phyloP scores from a whole-genome alignment of 2,797 vertebrate genomes.

The Avahi laniger region DNA sequence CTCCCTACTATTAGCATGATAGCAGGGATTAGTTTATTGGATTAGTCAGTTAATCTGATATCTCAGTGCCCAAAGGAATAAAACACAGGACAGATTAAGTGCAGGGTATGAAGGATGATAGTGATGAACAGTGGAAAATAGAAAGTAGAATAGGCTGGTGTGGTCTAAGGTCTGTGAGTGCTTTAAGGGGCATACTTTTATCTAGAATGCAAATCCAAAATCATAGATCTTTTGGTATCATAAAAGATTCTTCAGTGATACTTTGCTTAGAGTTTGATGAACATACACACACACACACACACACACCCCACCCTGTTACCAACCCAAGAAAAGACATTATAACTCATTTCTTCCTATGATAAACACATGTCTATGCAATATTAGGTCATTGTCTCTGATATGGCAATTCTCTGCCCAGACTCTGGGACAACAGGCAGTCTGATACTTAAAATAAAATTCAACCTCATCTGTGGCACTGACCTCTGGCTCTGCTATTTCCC shows the following conservation, averaged over 20 bases:
- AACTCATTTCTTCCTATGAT: constrained; percentile 36
- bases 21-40: constrained; percentile 52
- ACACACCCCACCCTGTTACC: background rate
- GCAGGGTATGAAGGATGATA: background rate
- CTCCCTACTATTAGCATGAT: constrained; percentile 39
- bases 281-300: background rate
- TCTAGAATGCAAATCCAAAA: constrained; percentile 2
- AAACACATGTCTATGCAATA: background rate
- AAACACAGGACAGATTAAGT: constrained; percentile 38
- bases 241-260: background rate
- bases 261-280: background rate
- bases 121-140: constrained; percentile 20
- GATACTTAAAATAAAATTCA: constrained; percentile 20
- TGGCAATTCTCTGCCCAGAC: constrained; percentile 8
- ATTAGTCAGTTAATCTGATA: constrained; percentile 52
- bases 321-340: background rate
- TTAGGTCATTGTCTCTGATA: background rate
- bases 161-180: background rate
- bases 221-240: constrained; percentile 40
- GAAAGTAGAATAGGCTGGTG: background rate
- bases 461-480: background rate
- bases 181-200: background rate
- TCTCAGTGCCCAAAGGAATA: constrained; percentile 32
- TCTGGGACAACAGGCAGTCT: background rate
- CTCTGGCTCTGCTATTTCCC: background rate